Base-by-base conservation (phyloP, 1,140 invertebrate genomes). In the Neodiprion lecontei region DNA sequence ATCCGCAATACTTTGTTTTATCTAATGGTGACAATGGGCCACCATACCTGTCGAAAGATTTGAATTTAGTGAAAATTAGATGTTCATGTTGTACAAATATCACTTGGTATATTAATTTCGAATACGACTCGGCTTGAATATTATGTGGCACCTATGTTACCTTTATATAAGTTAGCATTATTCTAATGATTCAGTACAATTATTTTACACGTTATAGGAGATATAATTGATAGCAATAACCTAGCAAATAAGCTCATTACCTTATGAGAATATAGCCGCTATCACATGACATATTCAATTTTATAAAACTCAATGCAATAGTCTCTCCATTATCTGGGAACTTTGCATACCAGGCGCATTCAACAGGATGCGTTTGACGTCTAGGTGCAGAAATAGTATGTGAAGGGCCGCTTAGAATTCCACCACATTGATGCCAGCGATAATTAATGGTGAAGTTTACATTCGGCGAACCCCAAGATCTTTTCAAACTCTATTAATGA, bases 271-370 rank as follows among this genome's bases (percentile, higher is more conserved):
- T 74, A 80, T 90, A 95, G 81, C 92, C 91, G 71, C 91, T 89
- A 1, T 90, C 86, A 79, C 94, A 95, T 66, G 86, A 82, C 21
- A 90, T 79, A 23, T 89, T 83, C 10, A 92, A 73, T 65, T 81
- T 81, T 1, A 80, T 83, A 48, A 89, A 86, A 14, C 87, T 89
- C 48, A 96, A 80, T 79, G 90, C 88, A 72, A 95, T 87, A 76
- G 89, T 90, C 28, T 91, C 88, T 21, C 89, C 90, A 21, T 49
- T 72, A 47, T 86, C 79, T 1, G 89, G 84, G 66, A 88, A 88
- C 65, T 86, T 78, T 3, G 91, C 78, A 53, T 91, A 77, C 94
- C 94, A 95, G 1, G 89, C 91, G 85, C 94, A 96, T 78, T 92
- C 91, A 69, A 90, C 77, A 0, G 88, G 87, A 14, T 83, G 85